Base-by-base conservation (phyloP, 2,888 invertebrate genomes). In the Alsophila aescularia region DNA sequence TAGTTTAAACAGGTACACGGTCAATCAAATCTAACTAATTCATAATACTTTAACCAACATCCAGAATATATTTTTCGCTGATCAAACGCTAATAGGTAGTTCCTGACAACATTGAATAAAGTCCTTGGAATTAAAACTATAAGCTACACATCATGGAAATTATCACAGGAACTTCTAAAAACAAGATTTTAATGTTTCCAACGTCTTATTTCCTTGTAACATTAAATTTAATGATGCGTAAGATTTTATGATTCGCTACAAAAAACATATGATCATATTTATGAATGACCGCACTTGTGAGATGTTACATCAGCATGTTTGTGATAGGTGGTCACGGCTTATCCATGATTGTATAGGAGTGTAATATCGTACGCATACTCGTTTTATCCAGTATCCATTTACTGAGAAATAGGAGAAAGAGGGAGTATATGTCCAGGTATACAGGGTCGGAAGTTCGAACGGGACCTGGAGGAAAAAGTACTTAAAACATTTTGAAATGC, bases 171-270 rank as follows among this genome's bases (percentile, higher is more conserved):
- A 50, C 45, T 36, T 47, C 15, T 41, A 12, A 45, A 51, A 56
- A 56, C 50, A 56, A 35, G 45, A 42, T 36, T 56, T 56, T 56
- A 56, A 56, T 51, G 36, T 56, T 44, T 1, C 36, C 10, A 51
- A 56, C 55, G 41, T 31, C 41, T 53, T 41, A 50, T 52, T 45
- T 58, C 58, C 58, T 40, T 37, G 45, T 53, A 47, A 27, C 53
- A 45, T 58, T 47, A 53, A 53, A 58, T 58, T 53, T 57, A 49
- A 58, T 58, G 58, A 50, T 37, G 45, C 50, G 50, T 51, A 37
- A 44, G 41, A 45, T 40, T 51, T 55, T 50, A 56, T 56, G 50
- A 51, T 50, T 35, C 14, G 43, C 32, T 49, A 32, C 39, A 49
- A 34, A 42, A 50, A 53, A 49, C 43, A 42, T 49, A 39, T 48